Evolutionary conservation across 1,140 invertebrate species (phyloP), one percentile per base, ranked within the genome.

Genomic region (Hyles euphorbiae): DNA sequence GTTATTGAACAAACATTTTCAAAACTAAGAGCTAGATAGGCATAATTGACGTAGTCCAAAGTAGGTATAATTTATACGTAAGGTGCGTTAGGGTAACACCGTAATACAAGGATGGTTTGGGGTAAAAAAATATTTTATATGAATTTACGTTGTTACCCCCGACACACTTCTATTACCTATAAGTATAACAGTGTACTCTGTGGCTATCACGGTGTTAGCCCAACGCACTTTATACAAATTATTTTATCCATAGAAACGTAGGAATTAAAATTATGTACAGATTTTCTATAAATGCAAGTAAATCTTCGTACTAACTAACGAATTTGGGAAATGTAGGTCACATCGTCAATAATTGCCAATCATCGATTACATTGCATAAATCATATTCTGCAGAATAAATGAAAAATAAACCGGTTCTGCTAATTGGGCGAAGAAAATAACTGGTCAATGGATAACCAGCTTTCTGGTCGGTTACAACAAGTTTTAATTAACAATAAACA

Each of bases 351-450:
- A 52, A 52, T 52, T 52, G 50, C 5, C 10, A 34, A 52, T 33
- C 34, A 52, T 34, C 50, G 50, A n/a, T 34, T 34, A 10, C 32
- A 5, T 8, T 34, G 8, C 32, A 52, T n/a, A 10, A n/a, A 52
- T 34, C 34, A 34, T 40, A 8, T 40, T 5, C 36, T 40, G 36
- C 8, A 40, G 36, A 52, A 4, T 52, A 52, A 22, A 33, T 49
- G 36, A 57, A 57, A 48, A 57, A 63, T 58, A 52, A 66, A 65
- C 63, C 58, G 60, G 60, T 69, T 59, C 32, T 56, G 10, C 45
- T 34, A 9, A 61, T 36, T 61, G 45, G 53, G 45, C 53, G 58
- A 66, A 49, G 58, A 63, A 61, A 63, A 66, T 62, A 62, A 68
- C 53, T 40, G 36, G 36, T 40, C 8, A 40, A 40, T 40, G 36